Evolutionary conservation across 2,113 vertebrate genomes (phyloP).

Genomic region (Trichomycterus rosablanca): DNA sequence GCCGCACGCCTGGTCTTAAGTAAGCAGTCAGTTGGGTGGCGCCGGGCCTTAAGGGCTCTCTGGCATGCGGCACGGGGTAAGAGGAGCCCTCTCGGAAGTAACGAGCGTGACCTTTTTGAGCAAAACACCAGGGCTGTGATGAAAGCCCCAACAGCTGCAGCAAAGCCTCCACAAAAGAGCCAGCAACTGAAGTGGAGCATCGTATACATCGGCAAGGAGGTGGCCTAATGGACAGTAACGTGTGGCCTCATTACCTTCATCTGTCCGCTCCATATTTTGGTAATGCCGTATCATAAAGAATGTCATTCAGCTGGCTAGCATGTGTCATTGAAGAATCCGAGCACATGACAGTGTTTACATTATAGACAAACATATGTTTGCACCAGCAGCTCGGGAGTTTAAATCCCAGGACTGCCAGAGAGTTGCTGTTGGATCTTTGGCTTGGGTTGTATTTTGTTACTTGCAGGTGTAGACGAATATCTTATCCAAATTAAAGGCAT

Average conservation of each 20-base stretch:
- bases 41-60: constrained; percentile 41
- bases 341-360: not conserved
- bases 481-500: no score
- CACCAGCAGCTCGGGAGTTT: no score
- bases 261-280: not conserved
- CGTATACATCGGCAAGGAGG: constrained; percentile 10
- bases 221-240: constrained; percentile 5
- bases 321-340: not conserved
- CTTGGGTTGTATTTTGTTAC: no score
- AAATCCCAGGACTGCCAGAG: no score
- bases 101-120: constrained; percentile 52
- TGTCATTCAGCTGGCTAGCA: not conserved
- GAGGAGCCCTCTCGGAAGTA: constrained; percentile 41
- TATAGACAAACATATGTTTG: no score
- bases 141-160: constrained; percentile 62
- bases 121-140: constrained; percentile 51
- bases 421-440: no score
- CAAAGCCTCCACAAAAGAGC: constrained; percentile 16
- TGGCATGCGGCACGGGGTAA: constrained; percentile 45
- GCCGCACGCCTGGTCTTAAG: constrained; percentile 66
- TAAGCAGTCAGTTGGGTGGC: constrained; percentile 42
- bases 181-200: constrained; percentile 24
- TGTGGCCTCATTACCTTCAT: not conserved
- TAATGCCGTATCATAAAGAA: not conserved
- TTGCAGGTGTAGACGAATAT: no score